A percentile compares a stretch with the other conserved stretches of the same genome.
These are phyloP conservation scores for Rotaria sp. DNA, from an alignment of 2,888 invertebrate genomes.

Conservation along the genomic window DNA sequence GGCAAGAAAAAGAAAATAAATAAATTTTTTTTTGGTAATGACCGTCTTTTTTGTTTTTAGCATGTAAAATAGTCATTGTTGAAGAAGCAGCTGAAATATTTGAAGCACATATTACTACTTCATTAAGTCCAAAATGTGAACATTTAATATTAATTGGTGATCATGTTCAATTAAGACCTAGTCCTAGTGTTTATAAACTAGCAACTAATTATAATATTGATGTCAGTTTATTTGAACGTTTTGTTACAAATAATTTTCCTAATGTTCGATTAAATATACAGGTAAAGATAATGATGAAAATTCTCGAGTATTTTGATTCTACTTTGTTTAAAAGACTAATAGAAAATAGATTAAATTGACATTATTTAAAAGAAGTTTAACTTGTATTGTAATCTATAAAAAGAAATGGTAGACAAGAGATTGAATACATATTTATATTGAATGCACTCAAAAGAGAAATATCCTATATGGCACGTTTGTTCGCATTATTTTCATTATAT, in stretches of 20 bases:
- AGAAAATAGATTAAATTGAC: too few relatives aligned
- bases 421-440: too few relatives aligned
- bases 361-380: too few relatives aligned
- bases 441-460: too few relatives aligned
- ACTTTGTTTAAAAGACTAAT: too few relatives aligned
- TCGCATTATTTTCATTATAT: too few relatives aligned
- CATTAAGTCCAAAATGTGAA: conserved; percentile 66
- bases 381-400: too few relatives aligned
- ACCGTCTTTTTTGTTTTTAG: neutral
- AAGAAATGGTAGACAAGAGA: too few relatives aligned
- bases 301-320: too few relatives aligned
- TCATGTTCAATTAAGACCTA: conserved; percentile 72
- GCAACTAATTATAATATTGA: conserved; percentile 66
- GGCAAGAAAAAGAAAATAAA: conserved; percentile 39
- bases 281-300: too few relatives aligned
- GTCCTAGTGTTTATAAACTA: conserved; percentile 65
- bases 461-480: too few relatives aligned
- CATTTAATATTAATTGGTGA: conserved; percentile 77
- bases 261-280: conserved; percentile 59
- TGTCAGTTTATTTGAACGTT: conserved; percentile 73
- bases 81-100: conserved; percentile 83
- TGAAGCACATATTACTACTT: conserved; percentile 74
- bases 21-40: neutral
- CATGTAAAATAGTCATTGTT: conserved; percentile 59
- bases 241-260: conserved; percentile 65